A percentile compares a stretch with the other conserved stretches of the same genome.
These are phyloP conservation scores for Polietes domitor DNA, from an alignment of 2,888 invertebrate genomes.

Conservation along the genomic window DNA sequence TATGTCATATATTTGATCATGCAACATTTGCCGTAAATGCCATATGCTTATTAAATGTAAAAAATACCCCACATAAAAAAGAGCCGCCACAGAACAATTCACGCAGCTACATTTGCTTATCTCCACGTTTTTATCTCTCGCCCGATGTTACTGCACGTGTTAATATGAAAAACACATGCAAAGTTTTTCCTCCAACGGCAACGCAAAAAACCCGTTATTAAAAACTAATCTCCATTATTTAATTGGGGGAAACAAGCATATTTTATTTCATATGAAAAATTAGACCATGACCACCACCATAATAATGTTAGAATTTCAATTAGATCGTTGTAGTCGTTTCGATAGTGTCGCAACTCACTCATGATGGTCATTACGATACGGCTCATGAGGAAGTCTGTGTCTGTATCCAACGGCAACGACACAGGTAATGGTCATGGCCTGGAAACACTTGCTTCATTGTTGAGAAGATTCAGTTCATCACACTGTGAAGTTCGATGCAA, in stretches of 20 bases:
- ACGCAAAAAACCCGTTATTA: slow-evolving; percentile 45
- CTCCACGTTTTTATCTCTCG: slow-evolving; percentile 31
- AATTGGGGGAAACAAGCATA: background rate
- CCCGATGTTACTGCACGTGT: slow-evolving; percentile 45
- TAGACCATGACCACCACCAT: slow-evolving; percentile 45
- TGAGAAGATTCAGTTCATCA: too few species aligned
- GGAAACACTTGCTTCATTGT: too few species aligned
- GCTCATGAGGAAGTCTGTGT: too few species aligned
- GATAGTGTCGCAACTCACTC: background rate
- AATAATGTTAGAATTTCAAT: background rate
- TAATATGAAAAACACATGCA: slow-evolving; percentile 49
- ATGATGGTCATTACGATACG: background rate
- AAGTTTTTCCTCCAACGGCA: slow-evolving; percentile 18
- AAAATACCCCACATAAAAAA: background rate
- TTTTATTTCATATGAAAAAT: slow-evolving; percentile 21
- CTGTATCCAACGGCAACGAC: too few species aligned
- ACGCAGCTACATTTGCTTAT: slow-evolving; percentile 11
- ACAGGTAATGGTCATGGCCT: too few species aligned
- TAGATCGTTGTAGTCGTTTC: background rate
- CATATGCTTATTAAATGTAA: slow-evolving; percentile 32
- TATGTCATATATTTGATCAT: slow-evolving; percentile 57
- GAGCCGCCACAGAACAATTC: slow-evolving; percentile 15
- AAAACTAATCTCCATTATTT: slow-evolving; percentile 10
- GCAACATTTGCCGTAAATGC: slow-evolving; percentile 38
- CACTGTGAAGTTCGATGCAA: too few species aligned